A percentile compares a stretch with the other conserved stretches of the same genome.
phyloP scores from a whole-genome alignment of 2,113 vertebrate species.

The Vulpes lagopus region DNA sequence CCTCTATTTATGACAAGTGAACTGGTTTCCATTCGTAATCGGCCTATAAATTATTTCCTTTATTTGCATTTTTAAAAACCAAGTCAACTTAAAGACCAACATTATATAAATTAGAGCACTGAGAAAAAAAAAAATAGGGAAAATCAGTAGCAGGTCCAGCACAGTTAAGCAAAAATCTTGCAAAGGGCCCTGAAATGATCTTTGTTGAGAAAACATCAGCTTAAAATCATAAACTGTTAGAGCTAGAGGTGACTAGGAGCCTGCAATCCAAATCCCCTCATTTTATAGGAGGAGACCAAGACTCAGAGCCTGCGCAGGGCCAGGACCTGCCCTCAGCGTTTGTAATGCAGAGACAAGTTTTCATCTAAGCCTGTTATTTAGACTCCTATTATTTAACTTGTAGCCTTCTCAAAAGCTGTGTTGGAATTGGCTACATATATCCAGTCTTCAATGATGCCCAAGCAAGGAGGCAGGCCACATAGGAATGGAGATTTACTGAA shows the following conservation, averaged over 20 bases:
- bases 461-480: neutral
- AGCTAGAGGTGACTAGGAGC: too few relatives aligned
- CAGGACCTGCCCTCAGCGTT: neutral
- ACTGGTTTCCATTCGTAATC: conserved; percentile 22
- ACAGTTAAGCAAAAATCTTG: neutral
- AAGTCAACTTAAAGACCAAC: conserved; percentile 12
- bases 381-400: neutral
- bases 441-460: neutral
- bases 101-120: neutral
- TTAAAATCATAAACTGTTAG: neutral
- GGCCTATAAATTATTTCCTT: neutral
- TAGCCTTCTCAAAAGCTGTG: neutral
- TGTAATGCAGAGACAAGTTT: neutral
- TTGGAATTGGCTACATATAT: neutral
- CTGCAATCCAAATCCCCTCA: neutral
- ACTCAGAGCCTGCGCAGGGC: neutral
- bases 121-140: neutral
- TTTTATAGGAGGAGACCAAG: neutral
- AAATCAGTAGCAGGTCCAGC: neutral
- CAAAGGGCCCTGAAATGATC: neutral
- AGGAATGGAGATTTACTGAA: neutral
- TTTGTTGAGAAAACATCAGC: conserved; percentile 13
- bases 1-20: conserved; percentile 10
- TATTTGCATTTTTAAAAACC: neutral
- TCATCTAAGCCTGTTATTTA: neutral